Percentiles rank a stretch among this genome's conserved stretches.
phyloP scores from a whole-genome alignment of 2,797 vertebrate genomes.

The Microhierax caerulescens region DNA sequence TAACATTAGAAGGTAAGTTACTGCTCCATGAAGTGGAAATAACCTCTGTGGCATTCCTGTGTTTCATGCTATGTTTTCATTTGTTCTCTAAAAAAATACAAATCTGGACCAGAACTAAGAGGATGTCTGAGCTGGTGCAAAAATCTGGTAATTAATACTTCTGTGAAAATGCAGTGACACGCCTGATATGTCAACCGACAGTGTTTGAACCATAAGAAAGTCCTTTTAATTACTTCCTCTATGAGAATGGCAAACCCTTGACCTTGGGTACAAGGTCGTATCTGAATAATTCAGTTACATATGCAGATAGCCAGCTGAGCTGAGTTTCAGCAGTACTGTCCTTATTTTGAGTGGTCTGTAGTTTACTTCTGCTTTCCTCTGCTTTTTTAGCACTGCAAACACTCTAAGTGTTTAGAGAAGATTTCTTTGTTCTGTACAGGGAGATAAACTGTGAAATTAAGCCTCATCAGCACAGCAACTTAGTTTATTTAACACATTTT shows the following conservation, averaged over 20 bases:
- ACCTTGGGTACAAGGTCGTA: not conserved
- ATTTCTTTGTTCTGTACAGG: not conserved
- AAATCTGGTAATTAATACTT: not conserved
- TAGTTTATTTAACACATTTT: constrained; percentile 26
- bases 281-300: not conserved
- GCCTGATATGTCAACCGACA: not conserved
- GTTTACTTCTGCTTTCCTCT: not conserved
- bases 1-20: not conserved
- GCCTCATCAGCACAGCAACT: not conserved
- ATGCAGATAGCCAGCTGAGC: not conserved
- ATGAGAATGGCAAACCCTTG: not conserved
- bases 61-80: not conserved
- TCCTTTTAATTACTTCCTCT: not conserved
- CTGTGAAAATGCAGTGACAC: not conserved
- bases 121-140: not conserved
- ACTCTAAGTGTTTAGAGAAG: not conserved
- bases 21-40: not conserved
- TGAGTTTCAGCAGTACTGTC: not conserved
- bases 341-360: not conserved
- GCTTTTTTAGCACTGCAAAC: not conserved
- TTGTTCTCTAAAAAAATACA: not conserved
- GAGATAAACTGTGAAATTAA: constrained; percentile 51
- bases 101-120: not conserved
- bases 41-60: not conserved
- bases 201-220: not conserved